Evolutionary conservation across 2,888 invertebrate species (phyloP).

Genomic region (Herminia tarsipennalis): DNA sequence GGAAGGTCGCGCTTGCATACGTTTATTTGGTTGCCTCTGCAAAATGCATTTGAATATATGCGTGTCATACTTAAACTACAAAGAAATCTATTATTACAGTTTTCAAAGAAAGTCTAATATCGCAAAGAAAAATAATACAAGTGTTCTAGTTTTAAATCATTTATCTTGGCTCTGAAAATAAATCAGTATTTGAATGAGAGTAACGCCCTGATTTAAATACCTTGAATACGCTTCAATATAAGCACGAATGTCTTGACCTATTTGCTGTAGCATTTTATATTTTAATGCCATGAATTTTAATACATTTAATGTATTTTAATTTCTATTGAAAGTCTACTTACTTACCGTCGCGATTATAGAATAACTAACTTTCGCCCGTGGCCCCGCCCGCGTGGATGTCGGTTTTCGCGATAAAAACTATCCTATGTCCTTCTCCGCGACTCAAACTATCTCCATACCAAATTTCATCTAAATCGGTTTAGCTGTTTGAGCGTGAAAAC

Average conservation of each 20-base stretch:
- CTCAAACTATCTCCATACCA: no score
- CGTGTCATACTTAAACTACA: conserved; percentile 16
- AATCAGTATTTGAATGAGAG: conserved; percentile 44
- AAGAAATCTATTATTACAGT: conserved; percentile 1
- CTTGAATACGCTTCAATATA: conserved; percentile 37
- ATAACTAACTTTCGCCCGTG: no score
- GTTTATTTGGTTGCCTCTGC: conserved; percentile 39
- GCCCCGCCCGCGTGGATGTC: no score
- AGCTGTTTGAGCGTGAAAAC: no score
- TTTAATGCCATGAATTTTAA: no score
- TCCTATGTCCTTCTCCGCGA: no score
- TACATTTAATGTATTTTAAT: no score
- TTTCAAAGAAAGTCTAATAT: background rate
- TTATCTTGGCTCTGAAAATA: conserved; percentile 43
- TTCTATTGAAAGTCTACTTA: no score
- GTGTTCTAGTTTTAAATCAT: conserved; percentile 32
- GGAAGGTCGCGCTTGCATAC: conserved; percentile 62
- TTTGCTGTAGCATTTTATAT: conserved; percentile 34
- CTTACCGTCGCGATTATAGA: no score
- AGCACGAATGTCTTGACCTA: conserved; percentile 59
- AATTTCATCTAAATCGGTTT: no score
- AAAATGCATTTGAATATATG: conserved; percentile 37
- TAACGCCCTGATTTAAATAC: conserved; percentile 48
- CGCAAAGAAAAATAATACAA: background rate
- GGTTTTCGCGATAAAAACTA: no score